Percentiles rank a stretch among this genome's conserved stretches.
phyloP scores from a whole-genome alignment of 23 tunicate species.

The Oikopleura vanhoeffeni region DNA sequence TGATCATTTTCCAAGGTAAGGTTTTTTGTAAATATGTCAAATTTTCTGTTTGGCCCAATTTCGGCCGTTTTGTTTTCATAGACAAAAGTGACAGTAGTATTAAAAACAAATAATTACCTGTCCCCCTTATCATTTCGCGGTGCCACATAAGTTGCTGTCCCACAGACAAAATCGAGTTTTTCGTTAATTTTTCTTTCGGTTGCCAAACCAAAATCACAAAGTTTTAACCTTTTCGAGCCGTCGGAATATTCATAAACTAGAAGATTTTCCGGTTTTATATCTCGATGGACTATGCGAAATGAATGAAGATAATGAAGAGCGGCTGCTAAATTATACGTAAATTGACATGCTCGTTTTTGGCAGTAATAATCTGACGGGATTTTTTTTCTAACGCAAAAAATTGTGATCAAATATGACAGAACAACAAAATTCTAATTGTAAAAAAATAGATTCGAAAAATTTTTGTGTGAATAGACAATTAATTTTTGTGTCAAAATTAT shows the following conservation, averaged over 20 bases:
- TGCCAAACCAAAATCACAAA: constrained; percentile 3
- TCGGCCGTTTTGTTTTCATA: too few species aligned
- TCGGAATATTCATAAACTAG: background rate
- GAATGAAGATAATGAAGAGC: constrained; percentile 3
- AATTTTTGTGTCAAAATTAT: too few species aligned
- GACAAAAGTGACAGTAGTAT: too few species aligned
- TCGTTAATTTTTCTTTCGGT: background rate
- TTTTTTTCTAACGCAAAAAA: too few species aligned
- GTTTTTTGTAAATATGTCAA: background rate
- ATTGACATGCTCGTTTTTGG: background rate
- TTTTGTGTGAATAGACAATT: too few species aligned
- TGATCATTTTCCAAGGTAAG: too few species aligned
- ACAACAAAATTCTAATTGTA: too few species aligned
- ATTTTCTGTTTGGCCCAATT: background rate
- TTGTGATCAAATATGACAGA: too few species aligned
- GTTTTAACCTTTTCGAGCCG: background rate
- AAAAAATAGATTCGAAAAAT: too few species aligned
- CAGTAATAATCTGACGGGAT: background rate
- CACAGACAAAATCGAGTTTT: background rate
- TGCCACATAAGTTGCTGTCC: constrained; percentile 2
- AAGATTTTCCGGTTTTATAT: background rate
- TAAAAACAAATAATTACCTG: background rate
- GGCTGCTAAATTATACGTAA: constrained; percentile 2
- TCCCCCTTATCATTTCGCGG: background rate
- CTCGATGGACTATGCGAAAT: constrained; percentile 4